phyloP scores from a whole-genome alignment of 1,140 invertebrate species.

The Papilio machaon region DNA sequence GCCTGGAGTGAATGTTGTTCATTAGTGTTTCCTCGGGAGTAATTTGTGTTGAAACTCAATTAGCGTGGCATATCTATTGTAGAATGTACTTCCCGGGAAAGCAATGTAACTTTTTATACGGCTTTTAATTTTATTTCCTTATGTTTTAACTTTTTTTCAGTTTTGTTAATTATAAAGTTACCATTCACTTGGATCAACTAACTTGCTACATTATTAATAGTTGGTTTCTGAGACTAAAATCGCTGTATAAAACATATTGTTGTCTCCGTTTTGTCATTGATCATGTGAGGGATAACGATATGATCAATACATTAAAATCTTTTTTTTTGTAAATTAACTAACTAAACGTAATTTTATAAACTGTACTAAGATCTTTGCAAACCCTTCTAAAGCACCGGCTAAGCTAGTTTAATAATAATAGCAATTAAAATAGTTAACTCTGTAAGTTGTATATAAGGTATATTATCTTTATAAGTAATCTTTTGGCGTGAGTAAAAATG shows the following conservation, averaged over 20 bases:
- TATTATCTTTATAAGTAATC: slow-evolving; percentile 2
- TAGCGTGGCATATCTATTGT: slow-evolving; percentile 27
- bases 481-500: slow-evolving; percentile 19
- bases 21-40: slow-evolving; percentile 32
- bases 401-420: background rate
- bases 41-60: slow-evolving; percentile 35
- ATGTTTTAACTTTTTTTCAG: background rate
- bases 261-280: no score
- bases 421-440: background rate
- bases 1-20: slow-evolving; percentile 26
- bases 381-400: background rate
- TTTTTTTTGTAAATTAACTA: no score
- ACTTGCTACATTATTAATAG: background rate
- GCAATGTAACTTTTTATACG: slow-evolving; percentile 18
- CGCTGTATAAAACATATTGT: no score
- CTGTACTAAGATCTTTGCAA: no score
- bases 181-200: background rate
- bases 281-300: no score
- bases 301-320: no score
- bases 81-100: background rate
- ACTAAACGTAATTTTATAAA: no score
- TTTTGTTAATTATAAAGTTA: background rate
- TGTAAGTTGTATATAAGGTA: background rate
- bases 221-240: no score
- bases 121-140: slow-evolving; percentile 10